Conservation (phyloP, 2,113 vertebrate species). For the Orientallactaga bullata region DNA sequence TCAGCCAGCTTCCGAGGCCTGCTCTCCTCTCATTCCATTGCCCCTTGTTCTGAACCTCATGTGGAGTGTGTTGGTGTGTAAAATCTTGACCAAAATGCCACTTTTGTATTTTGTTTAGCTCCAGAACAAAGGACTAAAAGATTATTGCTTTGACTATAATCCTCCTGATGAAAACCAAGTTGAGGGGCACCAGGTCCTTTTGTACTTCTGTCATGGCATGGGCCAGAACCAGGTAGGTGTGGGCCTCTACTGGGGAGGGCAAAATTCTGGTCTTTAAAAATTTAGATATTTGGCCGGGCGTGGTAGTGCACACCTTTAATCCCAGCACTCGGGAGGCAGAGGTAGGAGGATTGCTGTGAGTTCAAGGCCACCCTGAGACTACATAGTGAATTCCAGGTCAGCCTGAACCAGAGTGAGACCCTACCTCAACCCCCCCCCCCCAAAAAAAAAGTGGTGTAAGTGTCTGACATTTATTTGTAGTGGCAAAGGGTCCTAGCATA, state of each 20-base stretch:
- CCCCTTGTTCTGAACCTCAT: background rate
- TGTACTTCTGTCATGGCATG: slow-evolving; percentile 97
- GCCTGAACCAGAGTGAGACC: too few relatives aligned
- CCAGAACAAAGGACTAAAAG: slow-evolving; percentile 91
- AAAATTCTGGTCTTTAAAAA: background rate
- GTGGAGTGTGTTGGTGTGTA: background rate
- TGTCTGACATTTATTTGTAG: too few relatives aligned
- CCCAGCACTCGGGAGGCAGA: too few relatives aligned
- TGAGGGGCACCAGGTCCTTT: slow-evolving; percentile 90
- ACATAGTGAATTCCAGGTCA: too few relatives aligned
- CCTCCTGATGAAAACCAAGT: slow-evolving; percentile 89
- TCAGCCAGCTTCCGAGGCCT: background rate
- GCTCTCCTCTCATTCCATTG: too few relatives aligned
- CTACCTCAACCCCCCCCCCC: too few relatives aligned
- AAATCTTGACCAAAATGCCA: background rate
- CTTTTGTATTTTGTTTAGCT: slow-evolving; percentile 87
- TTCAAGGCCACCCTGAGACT: too few relatives aligned
- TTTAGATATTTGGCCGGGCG: background rate
- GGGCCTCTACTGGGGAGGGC: background rate
- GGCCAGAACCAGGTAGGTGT: slow-evolving; percentile 97
- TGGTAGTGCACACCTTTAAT: too few relatives aligned
- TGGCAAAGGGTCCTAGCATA: too few relatives aligned
- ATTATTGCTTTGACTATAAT: slow-evolving; percentile 97
- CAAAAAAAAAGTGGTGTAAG: too few relatives aligned
- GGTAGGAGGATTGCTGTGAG: too few relatives aligned